These are phyloP conservation scores for Clunio marinus DNA, from an alignment of 2,888 invertebrate genomes.

Conservation along the genomic window DNA sequence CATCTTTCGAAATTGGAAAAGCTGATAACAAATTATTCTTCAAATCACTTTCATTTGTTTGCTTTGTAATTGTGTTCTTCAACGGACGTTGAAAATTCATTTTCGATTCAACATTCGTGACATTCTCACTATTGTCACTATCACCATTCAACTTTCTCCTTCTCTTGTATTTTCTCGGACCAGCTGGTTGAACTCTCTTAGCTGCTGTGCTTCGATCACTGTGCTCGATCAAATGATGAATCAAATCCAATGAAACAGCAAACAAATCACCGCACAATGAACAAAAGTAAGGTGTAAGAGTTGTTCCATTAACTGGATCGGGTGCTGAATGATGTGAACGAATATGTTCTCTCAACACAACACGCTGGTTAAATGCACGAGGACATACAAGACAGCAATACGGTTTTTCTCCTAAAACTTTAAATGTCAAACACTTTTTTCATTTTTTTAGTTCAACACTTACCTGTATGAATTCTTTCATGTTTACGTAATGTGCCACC, in stretches of 20 bases:
- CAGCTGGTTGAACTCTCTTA: slow-evolving; percentile 65
- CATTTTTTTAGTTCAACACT: not conserved
- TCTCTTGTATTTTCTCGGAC: slow-evolving; percentile 74
- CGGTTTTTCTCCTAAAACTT: slow-evolving; percentile 66
- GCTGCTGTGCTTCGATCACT: slow-evolving; percentile 81
- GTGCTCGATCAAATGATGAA: slow-evolving; percentile 78
- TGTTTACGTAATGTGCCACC: slow-evolving; percentile 81
- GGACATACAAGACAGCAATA: slow-evolving; percentile 84
- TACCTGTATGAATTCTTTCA: slow-evolving; percentile 77
- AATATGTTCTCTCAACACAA: slow-evolving; percentile 78
- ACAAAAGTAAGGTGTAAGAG: slow-evolving; percentile 65
- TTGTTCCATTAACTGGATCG: slow-evolving; percentile 63
- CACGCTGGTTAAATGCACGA: slow-evolving; percentile 81
- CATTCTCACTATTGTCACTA: slow-evolving; percentile 47
- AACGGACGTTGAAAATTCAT: slow-evolving; percentile 19
- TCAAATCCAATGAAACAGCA: slow-evolving; percentile 68
- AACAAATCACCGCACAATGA: slow-evolving; percentile 70
- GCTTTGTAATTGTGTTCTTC: slow-evolving; percentile 33
- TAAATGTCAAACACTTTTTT: not conserved
- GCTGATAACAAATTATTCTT: slow-evolving; percentile 31
- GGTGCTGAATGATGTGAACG: slow-evolving; percentile 81
- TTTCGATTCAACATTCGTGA: slow-evolving; percentile 43
- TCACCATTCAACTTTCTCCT: slow-evolving; percentile 69
- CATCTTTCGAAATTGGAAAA: slow-evolving; percentile 38
- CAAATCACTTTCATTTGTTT: no score